phyloP scores from a whole-genome alignment of 1,140 invertebrate species.

The Monochamus saltuarius region DNA sequence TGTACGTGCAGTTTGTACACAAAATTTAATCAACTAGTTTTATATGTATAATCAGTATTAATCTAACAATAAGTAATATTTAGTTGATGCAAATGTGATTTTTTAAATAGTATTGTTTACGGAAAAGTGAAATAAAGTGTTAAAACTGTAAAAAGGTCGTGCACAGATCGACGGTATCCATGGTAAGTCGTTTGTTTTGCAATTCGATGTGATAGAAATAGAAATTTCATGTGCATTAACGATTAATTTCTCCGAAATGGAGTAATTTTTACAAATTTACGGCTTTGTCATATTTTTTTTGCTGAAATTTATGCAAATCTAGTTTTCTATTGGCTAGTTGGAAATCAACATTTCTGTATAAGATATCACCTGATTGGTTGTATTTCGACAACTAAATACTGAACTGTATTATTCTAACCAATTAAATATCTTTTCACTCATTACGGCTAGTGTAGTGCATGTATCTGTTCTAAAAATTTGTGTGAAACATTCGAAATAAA shows the following conservation, averaged over 20 bases:
- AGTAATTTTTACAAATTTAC: background rate
- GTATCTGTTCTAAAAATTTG: constrained; percentile 20
- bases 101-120: constrained; percentile 28
- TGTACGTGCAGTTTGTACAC: constrained; percentile 49
- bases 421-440: constrained; percentile 51
- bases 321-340: constrained; percentile 59
- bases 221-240: constrained; percentile 3
- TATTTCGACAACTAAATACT: constrained; percentile 53
- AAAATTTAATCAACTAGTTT: constrained; percentile 46
- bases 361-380: constrained; percentile 66
- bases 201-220: constrained; percentile 12
- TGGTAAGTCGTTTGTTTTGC: constrained; percentile 45
- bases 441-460: constrained; percentile 25
- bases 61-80: constrained; percentile 40
- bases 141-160: constrained; percentile 33
- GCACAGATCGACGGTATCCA: constrained; percentile 40
- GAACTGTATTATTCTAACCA: constrained; percentile 54
- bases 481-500: background rate
- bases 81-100: constrained; percentile 35
- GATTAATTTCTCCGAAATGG: background rate
- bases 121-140: constrained; percentile 19
- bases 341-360: constrained; percentile 60
- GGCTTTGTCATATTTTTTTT: constrained; percentile 11
- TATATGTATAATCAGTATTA: constrained; percentile 36
- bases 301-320: constrained; percentile 43